Evolutionary conservation across 2,113 vertebrate genomes (phyloP), one percentile per base, ranked within the genome.

Genomic region (Tragelaphus imberbis): DNA sequence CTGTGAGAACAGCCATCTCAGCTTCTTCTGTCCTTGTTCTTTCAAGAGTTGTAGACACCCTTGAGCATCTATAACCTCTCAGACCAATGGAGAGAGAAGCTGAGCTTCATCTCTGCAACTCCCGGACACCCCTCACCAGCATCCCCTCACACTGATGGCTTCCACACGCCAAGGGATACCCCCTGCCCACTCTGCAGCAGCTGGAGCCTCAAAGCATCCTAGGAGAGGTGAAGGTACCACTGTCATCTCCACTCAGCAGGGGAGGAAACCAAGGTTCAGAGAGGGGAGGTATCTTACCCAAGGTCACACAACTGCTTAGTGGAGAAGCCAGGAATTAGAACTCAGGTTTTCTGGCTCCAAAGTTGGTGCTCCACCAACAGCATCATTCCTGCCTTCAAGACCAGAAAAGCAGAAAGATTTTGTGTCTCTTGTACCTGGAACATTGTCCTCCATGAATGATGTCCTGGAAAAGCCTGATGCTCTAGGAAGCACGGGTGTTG

Each of bases 31-130:
- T 14, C 47, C 51, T 40, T 49, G 36, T n/a, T 63, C 75, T 15
- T 30, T 63, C 1, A 7, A 3, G 27, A 16, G 14, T 7, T 3
- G 9, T 23, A 0, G 63, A 15, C 13, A 9, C 47, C 68, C 51
- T 44, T 0, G 0, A 28, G 33, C 30, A 12, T 79, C 68, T 17
- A 2, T 30, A 36, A 8, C 56, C 13, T 61, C 19, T 30, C 2
- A 40, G 47, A 53, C 80, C 59, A 13, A 49, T 2, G 40, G 16
- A 27, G 58, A 68, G 44, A 36, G 51, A 82, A 56, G n/a, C 79
- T 10, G 0, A 19, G 71, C 88, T 36, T 21, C 89, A 33, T 61
- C 9, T 28, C 44, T 7, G 9, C 15, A 21, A 30, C 27, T 44
- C 10, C 81, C n/a, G 4, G 7, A 33, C 21, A 80, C 33, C 23